Evolutionary conservation across 2,888 invertebrate species (phyloP), one percentile per base, ranked within the genome.

Genomic region (Agelastica alni): DNA sequence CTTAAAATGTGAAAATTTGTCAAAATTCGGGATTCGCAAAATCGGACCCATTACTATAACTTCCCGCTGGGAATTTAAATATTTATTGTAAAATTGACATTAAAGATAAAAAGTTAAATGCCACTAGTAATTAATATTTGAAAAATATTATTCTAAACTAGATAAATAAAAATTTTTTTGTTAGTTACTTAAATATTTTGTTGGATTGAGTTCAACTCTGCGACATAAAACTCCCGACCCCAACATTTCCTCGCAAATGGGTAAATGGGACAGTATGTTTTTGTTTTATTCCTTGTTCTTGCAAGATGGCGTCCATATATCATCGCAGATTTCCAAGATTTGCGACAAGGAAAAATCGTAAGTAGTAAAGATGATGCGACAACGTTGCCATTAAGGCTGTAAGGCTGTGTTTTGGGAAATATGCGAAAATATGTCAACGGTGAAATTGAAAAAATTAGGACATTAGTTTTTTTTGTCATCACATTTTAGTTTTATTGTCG

Each of bases 221-320:
- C 17, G 17, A 17, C 10, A 17, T 36, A 17, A 16, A 36, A 36
- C 36, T 17, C 36, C 9, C 16, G 16, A n/a, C 34, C 16, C 17
- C 17, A 34, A 7, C 34, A 36, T 16, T 17, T 17, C 17, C 48
- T 14, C 53, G 31, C 30, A 48, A 44, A 53, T 34, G 55, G 46
- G 44, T 47, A 51, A 55, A 51, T 46, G 46, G 55, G 46, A 41
- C 51, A 51, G 30, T 34, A 39, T 45, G 51, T 46, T 51, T 48
- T 46, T 45, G 46, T 51, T 49, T 55, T 44, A 46, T 51, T 53
- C 16, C 45, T 36, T 44, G 42, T 30, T 31, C 16, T 22, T 30
- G 10, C 16, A 28, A 30, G 39, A 45, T 34, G 41, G 36, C 31
- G 30, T 7, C 13, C 17, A 51, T 55, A 51, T 46, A 55, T 55